These are phyloP conservation scores for Protophormia terraenovae DNA, from an alignment of 2,888 invertebrate genomes.

Conservation along the genomic window DNA sequence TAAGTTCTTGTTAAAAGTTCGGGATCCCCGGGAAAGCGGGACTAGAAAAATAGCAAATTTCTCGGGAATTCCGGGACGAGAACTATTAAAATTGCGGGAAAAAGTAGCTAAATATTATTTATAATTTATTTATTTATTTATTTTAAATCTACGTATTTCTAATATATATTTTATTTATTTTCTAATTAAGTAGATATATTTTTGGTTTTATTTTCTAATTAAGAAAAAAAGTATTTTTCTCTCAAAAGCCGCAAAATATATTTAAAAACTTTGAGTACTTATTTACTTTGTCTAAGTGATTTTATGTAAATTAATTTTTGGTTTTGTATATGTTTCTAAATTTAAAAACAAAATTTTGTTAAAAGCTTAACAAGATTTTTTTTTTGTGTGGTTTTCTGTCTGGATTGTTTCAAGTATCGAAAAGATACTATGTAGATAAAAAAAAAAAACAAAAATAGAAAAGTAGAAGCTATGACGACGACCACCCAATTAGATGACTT, in stretches of 20 bases:
- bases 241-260: background rate
- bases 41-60: too few relatives aligned
- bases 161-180: background rate
- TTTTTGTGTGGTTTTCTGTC: background rate
- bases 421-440: background rate
- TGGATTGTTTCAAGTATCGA: slow-evolving; percentile 1
- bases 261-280: background rate
- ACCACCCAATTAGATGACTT: slow-evolving; percentile 61
- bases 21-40: too few relatives aligned
- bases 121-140: too few relatives aligned
- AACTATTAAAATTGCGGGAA: too few relatives aligned
- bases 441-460: background rate
- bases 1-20: too few relatives aligned
- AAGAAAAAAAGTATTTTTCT: background rate
- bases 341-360: background rate
- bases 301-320: background rate
- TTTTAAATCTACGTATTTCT: background rate
- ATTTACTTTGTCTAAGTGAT: background rate
- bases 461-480: slow-evolving; percentile 21
- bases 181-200: background rate
- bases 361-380: slow-evolving; percentile 9
- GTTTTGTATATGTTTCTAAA: background rate
- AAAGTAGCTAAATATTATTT: too few relatives aligned
- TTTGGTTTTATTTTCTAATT: background rate
- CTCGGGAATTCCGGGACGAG: too few relatives aligned